Evolutionary conservation across 2,113 vertebrate genomes (phyloP).

Genomic region (Ceyx cyanopectus): DNA sequence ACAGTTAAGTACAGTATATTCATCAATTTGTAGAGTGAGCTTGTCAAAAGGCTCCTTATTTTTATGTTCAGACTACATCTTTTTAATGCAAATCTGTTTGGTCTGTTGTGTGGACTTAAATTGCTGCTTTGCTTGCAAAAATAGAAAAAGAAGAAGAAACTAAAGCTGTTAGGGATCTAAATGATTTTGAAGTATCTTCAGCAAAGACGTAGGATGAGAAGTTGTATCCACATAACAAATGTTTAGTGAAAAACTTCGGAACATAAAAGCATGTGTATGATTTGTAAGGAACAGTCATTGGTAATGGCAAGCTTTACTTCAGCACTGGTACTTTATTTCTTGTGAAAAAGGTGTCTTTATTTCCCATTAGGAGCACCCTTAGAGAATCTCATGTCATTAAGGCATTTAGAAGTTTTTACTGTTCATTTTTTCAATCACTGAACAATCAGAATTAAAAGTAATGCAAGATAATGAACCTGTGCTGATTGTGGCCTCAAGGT

Average conservation of each 20-base stretch:
- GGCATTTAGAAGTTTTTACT: constrained; percentile 12
- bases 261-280: neutral
- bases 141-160: constrained; percentile 6
- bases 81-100: constrained; percentile 51
- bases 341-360: neutral
- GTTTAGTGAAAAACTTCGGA: neutral
- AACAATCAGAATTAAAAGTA: constrained; percentile 47
- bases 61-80: constrained; percentile 34
- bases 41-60: constrained; percentile 40
- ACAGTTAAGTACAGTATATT: constrained; percentile 48
- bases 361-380: constrained; percentile 6
- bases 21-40: constrained; percentile 37
- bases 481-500: constrained; percentile 42
- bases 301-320: neutral
- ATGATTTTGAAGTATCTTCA: constrained; percentile 16
- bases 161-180: constrained; percentile 24
- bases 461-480: constrained; percentile 11
- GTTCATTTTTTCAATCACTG: constrained; percentile 11
- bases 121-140: constrained; percentile 45
- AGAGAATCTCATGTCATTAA: neutral
- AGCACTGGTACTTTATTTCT: neutral
- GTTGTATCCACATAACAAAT: neutral
- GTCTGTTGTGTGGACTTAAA: constrained; percentile 46
- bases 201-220: neutral
- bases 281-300: neutral